Conservation (phyloP, 2,113 vertebrate genomes). For the Pteropus alecto region DNA sequence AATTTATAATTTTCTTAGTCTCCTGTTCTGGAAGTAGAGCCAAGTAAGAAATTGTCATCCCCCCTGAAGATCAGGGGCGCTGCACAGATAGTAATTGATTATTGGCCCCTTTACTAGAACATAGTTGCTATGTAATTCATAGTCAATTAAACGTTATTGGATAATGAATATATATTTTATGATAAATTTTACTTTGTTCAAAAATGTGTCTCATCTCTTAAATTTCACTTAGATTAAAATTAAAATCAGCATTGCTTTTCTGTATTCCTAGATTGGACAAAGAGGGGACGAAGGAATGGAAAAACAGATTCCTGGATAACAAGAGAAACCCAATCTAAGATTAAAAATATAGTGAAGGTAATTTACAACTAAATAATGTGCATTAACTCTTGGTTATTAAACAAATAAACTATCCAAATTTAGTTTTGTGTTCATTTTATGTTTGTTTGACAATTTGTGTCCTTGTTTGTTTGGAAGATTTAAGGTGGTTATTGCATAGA, state of each 20-base stretch:
- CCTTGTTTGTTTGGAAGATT: neutral
- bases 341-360: neutral
- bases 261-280: neutral
- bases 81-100: neutral
- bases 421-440: neutral
- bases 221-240: conserved; percentile 23
- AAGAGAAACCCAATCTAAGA: conserved; percentile 3
- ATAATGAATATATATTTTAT: neutral
- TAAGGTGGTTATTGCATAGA: neutral
- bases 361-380: neutral
- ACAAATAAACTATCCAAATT: neutral
- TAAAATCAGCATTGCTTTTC: neutral
- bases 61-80: neutral
- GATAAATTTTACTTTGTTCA: conserved; percentile 18
- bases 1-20: neutral
- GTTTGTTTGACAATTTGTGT: neutral
- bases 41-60: neutral
- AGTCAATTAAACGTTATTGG: neutral
- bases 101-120: neutral
- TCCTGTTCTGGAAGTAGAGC: neutral
- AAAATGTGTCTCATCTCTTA: neutral
- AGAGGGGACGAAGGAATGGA: neutral
- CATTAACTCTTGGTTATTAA: neutral
- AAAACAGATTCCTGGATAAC: neutral
- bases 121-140: neutral